These are phyloP conservation scores for Zeus faber DNA, from an alignment of 2,113 vertebrate species.

Conservation along the genomic window DNA sequence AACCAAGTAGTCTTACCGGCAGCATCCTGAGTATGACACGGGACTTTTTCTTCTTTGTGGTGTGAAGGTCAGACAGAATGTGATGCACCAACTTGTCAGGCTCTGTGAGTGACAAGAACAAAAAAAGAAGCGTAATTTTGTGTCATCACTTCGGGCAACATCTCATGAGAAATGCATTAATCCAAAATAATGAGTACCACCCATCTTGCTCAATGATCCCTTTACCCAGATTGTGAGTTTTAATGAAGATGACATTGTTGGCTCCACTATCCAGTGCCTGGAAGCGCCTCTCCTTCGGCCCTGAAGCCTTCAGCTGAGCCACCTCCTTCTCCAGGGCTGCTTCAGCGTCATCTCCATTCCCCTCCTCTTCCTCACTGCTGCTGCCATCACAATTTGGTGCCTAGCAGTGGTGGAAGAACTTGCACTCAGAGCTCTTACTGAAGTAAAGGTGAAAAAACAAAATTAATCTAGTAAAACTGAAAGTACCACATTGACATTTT, in stretches of 20 bases:
- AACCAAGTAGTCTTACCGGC: slow-evolving; percentile 70
- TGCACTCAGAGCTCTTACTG: too few relatives aligned
- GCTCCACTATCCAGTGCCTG: slow-evolving; percentile 89
- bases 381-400: slow-evolving; percentile 67
- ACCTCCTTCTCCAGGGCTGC: slow-evolving; percentile 90
- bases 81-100: slow-evolving; percentile 89
- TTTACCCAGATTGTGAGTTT: slow-evolving; percentile 85
- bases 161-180: too few relatives aligned
- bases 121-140: background rate
- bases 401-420: too few relatives aligned
- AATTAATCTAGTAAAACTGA: too few relatives aligned
- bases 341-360: slow-evolving; percentile 84
- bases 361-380: slow-evolving; percentile 65
- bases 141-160: too few relatives aligned
- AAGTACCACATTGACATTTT: too few relatives aligned
- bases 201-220: too few relatives aligned
- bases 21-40: slow-evolving; percentile 92
- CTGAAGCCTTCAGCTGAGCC: slow-evolving; percentile 77
- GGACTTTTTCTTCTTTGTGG: slow-evolving; percentile 90
- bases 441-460: too few relatives aligned
- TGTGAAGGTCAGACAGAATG: slow-evolving; percentile 87
- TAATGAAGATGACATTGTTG: slow-evolving; percentile 94
- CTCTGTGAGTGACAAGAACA: slow-evolving; percentile 65
- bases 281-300: slow-evolving; percentile 82
- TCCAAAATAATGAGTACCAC: background rate